Evolutionary conservation across 2,888 invertebrate genomes (phyloP).

Genomic region (Eudasyphora cyanicolor): DNA sequence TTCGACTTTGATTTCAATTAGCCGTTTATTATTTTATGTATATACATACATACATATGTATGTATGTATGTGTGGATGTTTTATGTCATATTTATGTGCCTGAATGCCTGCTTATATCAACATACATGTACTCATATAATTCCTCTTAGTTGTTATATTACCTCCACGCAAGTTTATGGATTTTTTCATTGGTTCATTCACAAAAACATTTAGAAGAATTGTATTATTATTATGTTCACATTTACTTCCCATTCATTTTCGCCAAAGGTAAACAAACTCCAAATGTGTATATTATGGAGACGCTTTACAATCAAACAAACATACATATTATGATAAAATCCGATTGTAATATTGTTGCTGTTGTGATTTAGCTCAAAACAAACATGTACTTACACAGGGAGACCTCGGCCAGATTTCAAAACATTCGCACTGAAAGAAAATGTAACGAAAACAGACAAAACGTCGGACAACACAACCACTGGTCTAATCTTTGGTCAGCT

Average conservation of each 20-base stretch:
- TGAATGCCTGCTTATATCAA: neutral
- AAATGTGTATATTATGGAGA: neutral
- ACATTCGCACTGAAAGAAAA: neutral
- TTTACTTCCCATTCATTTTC: constrained; percentile 11
- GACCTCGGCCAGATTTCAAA: too few species aligned
- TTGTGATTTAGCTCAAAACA: neutral
- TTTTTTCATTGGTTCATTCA: neutral
- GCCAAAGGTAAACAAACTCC: constrained; percentile 16
- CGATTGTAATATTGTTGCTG: neutral
- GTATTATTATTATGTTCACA: too few species aligned
- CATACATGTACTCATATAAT: neutral
- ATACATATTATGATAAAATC: constrained; percentile 12
- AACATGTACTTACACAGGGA: neutral
- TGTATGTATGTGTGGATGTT: neutral
- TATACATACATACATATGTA: neutral
- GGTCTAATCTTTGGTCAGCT: neutral
- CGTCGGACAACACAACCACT: neutral
- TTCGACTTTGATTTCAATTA: neutral
- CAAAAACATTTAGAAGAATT: neutral
- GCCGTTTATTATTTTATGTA: neutral
- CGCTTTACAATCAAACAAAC: neutral
- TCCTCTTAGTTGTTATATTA: constrained; percentile 10
- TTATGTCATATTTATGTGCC: too few species aligned
- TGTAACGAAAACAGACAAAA: neutral
- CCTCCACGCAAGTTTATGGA: neutral